phyloP scores from a whole-genome alignment of 2,888 invertebrate genomes.

The Heliothis peltigera region DNA sequence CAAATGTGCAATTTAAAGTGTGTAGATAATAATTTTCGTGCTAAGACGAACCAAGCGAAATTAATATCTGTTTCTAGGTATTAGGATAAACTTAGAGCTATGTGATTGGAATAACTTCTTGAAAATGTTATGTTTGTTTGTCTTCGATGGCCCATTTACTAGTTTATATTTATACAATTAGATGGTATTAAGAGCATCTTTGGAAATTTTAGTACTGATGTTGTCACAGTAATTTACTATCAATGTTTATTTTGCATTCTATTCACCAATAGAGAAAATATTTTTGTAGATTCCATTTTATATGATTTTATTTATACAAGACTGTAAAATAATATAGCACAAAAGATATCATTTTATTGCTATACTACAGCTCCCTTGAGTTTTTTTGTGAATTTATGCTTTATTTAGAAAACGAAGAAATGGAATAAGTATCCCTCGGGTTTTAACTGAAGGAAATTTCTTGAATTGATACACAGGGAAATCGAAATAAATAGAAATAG shows the following conservation, averaged over 20 bases:
- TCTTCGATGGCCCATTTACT: constrained; percentile 7
- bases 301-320: constrained; percentile 1
- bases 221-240: neutral
- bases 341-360: constrained; percentile 37
- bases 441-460: constrained; percentile 25
- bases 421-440: constrained; percentile 26
- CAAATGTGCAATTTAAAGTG: neutral
- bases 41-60: constrained; percentile 13
- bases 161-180: neutral
- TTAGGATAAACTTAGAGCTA: constrained; percentile 4
- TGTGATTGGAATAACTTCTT: constrained; percentile 25
- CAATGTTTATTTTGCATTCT: neutral
- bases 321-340: constrained; percentile 9
- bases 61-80: neutral
- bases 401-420: constrained; percentile 38
- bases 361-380: constrained; percentile 22
- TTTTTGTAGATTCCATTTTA: neutral
- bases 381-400: constrained; percentile 34
- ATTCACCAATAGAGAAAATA: neutral
- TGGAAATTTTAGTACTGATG: constrained; percentile 5
- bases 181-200: constrained; percentile 1
- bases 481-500: constrained; percentile 20
- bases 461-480: constrained; percentile 41
- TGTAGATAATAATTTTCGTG: no score
- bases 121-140: constrained; percentile 16